Base-by-base conservation (phyloP, 2,113 vertebrate genomes). In the Drymodes brunneopygia region DNA sequence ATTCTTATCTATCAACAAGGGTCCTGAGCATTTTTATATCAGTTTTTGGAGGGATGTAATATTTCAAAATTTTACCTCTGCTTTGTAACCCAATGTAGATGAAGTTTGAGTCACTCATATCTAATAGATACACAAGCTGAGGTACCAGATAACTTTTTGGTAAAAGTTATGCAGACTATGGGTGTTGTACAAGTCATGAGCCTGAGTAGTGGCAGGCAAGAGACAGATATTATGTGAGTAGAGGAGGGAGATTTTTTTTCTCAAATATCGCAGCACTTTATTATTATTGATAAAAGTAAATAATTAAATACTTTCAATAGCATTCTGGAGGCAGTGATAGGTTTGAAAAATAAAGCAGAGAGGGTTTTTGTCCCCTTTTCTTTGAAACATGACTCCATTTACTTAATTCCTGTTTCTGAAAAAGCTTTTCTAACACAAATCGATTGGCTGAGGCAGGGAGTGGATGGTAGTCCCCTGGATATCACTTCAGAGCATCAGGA, bases 251-350 rank as follows among this genome's bases (percentile, higher is more conserved):
- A 21, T 11, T 38, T 36, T 65, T 69, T 36, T 51, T 19, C 42
- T 87, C n/a, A 73, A 65, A 61, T 83, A 75, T 66, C 31, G 1
- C 29, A 82, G 17, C 7, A 71, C 27, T 82, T 86, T 65, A 15
- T 74, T 96, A 33, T 95, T 92, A 61, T 54, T 95, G 58, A 48
- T 83, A 82, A 82, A 8, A 88, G 14, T 21, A 90, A 85, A 80
- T 62, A 78, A 58, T 48, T 11, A 90, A 92, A 93, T 67, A 73
- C 33, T 38, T 84, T 24, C 47, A 88, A 13, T 29, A 57, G 42
- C 44, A 8, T 92, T 88, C 64, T 15, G 8, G 54, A 91, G 28
- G 35, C 35, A 62, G 27, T 9, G 27, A 14, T n/a, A 80, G 22
- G 15, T 65, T 72, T 58, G 47, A 71, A 86, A 78, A 90, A 72